phyloP scores from a whole-genome alignment of 2,113 vertebrate genomes.

The Gopherus flavomarginatus region DNA sequence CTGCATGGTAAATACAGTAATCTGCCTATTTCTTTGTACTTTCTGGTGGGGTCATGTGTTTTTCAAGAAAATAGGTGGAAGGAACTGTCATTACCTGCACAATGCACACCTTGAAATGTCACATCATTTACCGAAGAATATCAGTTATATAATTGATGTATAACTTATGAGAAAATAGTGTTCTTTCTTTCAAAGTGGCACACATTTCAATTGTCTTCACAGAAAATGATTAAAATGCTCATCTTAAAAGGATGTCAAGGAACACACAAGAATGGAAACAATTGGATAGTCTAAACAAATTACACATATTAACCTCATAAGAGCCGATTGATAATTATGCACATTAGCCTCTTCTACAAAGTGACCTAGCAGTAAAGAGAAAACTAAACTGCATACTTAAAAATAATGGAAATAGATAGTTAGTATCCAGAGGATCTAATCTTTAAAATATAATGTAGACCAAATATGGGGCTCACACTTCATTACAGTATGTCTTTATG shows the following conservation, averaged over 20 bases:
- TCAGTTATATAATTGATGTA: neutral
- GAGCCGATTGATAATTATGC: neutral
- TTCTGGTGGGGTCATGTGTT: neutral
- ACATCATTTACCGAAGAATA: neutral
- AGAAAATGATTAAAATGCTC: neutral
- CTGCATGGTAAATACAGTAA: too few species aligned
- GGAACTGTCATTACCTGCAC: neutral
- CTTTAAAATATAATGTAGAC: neutral
- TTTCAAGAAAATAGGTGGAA: neutral
- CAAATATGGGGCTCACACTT: neutral
- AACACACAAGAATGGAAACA: neutral
- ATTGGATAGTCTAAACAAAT: neutral
- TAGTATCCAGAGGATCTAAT: neutral
- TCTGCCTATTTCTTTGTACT: neutral
- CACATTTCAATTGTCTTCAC: neutral
- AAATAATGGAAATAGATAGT: neutral
- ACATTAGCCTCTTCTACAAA: neutral
- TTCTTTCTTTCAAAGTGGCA: neutral
- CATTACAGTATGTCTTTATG: neutral
- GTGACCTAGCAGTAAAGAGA: neutral
- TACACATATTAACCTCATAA: neutral
- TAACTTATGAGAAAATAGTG: neutral
- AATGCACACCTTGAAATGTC: neutral
- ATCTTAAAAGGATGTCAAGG: neutral
- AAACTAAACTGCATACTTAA: neutral